These are phyloP conservation scores for Eupleurogrammus muticus DNA, from an alignment of 2,797 vertebrate species.

Conservation along the genomic window DNA sequence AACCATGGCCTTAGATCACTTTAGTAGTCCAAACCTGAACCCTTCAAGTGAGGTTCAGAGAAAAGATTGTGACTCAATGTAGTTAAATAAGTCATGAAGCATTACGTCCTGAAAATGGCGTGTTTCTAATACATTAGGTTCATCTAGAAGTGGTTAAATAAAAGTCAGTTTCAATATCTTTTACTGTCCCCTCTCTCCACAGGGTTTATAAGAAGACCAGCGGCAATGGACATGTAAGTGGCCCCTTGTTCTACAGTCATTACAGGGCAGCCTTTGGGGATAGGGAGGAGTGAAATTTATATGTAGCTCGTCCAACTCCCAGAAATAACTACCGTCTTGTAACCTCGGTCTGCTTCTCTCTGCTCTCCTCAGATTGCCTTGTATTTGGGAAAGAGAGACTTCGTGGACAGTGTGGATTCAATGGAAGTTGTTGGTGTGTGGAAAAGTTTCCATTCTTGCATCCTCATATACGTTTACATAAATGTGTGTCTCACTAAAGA, in stretches of 20 bases:
- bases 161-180: slow-evolving; percentile 16
- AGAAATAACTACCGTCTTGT: slow-evolving; percentile 57
- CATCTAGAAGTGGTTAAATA: background rate
- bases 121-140: background rate
- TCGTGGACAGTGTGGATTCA: slow-evolving; percentile 88
- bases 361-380: slow-evolving; percentile 85
- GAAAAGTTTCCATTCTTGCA: slow-evolving; percentile 1
- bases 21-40: background rate
- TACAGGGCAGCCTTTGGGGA: slow-evolving; percentile 47
- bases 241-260: slow-evolving; percentile 57
- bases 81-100: background rate
- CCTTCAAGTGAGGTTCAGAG: too few species aligned
- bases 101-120: background rate
- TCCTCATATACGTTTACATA: slow-evolving; percentile 5
- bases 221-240: slow-evolving; percentile 87
- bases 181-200: slow-evolving; percentile 44
- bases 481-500: background rate
- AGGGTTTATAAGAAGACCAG: slow-evolving; percentile 94
- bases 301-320: slow-evolving; percentile 54
- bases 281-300: slow-evolving; percentile 58
- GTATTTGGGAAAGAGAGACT: slow-evolving; percentile 92
- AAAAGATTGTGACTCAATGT: background rate
- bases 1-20: background rate
- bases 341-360: slow-evolving; percentile 44
- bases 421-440: slow-evolving; percentile 89